Evolutionary conservation across 1,140 invertebrate genomes (phyloP).

Genomic region (Cotesia vestalis): DNA sequence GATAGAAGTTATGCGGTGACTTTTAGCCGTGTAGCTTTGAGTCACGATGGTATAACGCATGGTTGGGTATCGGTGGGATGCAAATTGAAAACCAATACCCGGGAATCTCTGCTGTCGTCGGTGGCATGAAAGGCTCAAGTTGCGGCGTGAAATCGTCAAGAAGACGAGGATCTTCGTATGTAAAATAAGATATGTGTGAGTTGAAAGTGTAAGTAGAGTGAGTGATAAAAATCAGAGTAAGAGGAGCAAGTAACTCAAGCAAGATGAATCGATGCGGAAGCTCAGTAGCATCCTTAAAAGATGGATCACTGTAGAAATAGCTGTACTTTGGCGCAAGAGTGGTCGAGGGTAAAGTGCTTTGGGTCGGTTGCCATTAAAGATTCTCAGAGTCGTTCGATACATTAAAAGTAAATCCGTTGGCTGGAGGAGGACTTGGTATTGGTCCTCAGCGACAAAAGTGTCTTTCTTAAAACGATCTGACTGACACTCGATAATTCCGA

Average conservation of each 20-base stretch:
- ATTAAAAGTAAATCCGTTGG: slow-evolving; percentile 21
- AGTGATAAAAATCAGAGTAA: slow-evolving; percentile 14
- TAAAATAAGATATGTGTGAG: too few species aligned
- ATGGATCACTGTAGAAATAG: too few species aligned
- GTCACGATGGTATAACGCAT: slow-evolving; percentile 44
- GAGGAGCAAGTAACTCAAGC: slow-evolving; percentile 15
- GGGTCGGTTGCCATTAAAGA: slow-evolving; percentile 23
- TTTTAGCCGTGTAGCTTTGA: not conserved
- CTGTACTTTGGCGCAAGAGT: not conserved
- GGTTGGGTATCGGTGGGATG: slow-evolving; percentile 47
- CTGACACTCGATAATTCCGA: too few species aligned
- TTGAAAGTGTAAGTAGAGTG: not conserved
- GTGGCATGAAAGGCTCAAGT: slow-evolving; percentile 21
- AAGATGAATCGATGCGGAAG: slow-evolving; percentile 18
- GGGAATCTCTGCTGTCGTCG: not conserved
- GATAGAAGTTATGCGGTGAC: not conserved
- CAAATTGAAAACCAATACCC: slow-evolving; percentile 56
- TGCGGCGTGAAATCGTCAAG: slow-evolving; percentile 23
- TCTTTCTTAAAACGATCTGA: not conserved
- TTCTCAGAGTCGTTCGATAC: slow-evolving; percentile 11
- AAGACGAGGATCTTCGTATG: not conserved
- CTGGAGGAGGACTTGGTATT: not conserved
- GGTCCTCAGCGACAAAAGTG: not conserved
- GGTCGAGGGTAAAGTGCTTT: slow-evolving; percentile 30
- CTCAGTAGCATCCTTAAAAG: not conserved